Evolutionary conservation across 2,888 invertebrate species (phyloP).

Genomic region (Ametastegia equiseti): DNA sequence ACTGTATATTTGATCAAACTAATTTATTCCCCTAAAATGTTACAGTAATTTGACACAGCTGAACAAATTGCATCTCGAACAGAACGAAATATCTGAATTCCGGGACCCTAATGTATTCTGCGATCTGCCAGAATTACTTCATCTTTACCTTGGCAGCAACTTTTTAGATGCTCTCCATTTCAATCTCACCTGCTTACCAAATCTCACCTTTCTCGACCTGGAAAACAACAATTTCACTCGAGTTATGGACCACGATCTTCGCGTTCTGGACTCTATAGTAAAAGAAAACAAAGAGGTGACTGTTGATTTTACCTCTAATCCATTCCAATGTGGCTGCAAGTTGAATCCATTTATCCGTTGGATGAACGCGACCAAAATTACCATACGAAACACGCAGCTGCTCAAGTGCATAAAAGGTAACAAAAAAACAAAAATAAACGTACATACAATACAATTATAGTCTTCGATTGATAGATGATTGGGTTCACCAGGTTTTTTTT

Average conservation of each 20-base stretch:
- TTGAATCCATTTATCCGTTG: constrained; percentile 81
- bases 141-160: constrained; percentile 85
- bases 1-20: background rate
- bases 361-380: constrained; percentile 81
- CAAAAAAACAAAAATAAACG: constrained; percentile 5
- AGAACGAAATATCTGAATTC: constrained; percentile 85
- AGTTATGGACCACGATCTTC: constrained; percentile 76
- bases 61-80: constrained; percentile 85
- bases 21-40: constrained; percentile 4
- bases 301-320: constrained; percentile 83
- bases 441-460: background rate
- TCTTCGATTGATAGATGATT: background rate
- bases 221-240: constrained; percentile 82
- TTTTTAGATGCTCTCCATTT: constrained; percentile 81
- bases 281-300: constrained; percentile 77
- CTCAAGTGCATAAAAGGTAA: constrained; percentile 77
- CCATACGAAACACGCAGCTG: constrained; percentile 78
- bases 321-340: constrained; percentile 84
- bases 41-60: constrained; percentile 81
- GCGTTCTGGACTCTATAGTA: constrained; percentile 79
- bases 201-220: constrained; percentile 83
- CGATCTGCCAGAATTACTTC: constrained; percentile 81
- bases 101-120: constrained; percentile 84
- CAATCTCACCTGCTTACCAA: constrained; percentile 82
- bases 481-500: no score